phyloP scores from a whole-genome alignment of 30 jellyfish, hydroid and myxozoan species.

The Pelagia noctiluca region DNA sequence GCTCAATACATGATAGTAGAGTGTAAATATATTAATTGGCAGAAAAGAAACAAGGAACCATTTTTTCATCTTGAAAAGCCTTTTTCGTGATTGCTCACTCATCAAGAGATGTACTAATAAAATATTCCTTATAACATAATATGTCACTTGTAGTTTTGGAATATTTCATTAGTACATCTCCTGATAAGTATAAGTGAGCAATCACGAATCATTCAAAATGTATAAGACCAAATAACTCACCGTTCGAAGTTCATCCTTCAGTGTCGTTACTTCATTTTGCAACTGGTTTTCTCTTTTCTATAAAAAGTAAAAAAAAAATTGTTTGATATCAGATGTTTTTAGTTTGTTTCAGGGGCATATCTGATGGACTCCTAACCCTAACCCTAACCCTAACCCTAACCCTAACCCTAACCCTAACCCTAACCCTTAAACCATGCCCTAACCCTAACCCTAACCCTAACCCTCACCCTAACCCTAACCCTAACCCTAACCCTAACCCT shows the following conservation, averaged over 20 bases:
- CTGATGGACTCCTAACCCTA: background rate
- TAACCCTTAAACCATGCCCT: background rate
- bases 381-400: background rate
- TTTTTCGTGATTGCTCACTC: background rate
- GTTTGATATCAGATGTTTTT: background rate
- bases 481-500: too few relatives aligned
- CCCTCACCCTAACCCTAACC: too few relatives aligned
- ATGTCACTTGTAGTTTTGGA: background rate
- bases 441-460: too few relatives aligned
- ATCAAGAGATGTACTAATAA: background rate
- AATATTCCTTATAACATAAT: constrained; percentile 8
- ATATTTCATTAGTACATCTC: background rate
- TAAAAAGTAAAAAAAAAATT: background rate
- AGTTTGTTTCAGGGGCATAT: background rate
- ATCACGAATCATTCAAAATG: background rate
- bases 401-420: background rate
- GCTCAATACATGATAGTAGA: too few relatives aligned
- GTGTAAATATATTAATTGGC: too few relatives aligned
- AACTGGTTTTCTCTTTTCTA: constrained; percentile 75
- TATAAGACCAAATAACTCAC: constrained; percentile 18
- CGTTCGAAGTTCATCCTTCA: constrained; percentile 67
- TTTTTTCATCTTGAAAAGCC: background rate
- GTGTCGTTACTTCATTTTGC: constrained; percentile 60
- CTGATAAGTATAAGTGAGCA: background rate
- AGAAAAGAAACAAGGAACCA: background rate